Conservation (phyloP, 2,113 vertebrate species). For the Nerophis ophidion region DNA sequence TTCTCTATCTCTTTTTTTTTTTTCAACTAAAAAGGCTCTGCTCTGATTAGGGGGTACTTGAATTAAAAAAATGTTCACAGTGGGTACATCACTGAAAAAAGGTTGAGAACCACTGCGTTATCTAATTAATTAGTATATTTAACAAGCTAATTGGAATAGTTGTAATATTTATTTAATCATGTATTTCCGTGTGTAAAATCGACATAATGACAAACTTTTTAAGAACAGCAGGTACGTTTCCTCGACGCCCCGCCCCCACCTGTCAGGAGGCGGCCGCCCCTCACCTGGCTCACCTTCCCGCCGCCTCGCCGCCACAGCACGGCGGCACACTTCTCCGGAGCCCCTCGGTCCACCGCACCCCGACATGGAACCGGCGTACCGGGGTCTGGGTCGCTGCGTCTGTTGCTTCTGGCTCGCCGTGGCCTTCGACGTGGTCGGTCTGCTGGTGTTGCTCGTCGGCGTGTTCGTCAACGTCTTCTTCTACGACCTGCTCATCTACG, state of each 20-base stretch:
- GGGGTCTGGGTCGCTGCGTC: constrained; percentile 75
- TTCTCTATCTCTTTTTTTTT: too few species aligned
- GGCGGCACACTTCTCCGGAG: not conserved
- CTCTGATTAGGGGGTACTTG: too few species aligned
- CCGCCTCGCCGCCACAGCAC: not conserved
- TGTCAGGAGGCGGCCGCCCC: not conserved
- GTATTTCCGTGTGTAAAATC: too few species aligned
- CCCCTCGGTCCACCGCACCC: rapidly evolving
- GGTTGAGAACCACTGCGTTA: too few species aligned
- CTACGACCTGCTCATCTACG: constrained; percentile 86
- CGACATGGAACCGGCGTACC: constrained; percentile 35
- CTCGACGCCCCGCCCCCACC: constrained; percentile 7
- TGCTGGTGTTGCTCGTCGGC: constrained; percentile 74
- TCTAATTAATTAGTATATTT: too few species aligned
- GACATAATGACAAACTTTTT: too few species aligned
- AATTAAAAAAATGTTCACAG: too few species aligned
- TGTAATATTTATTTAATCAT: too few species aligned
- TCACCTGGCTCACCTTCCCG: constrained; percentile 44
- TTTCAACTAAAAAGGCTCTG: too few species aligned
- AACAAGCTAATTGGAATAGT: too few species aligned
- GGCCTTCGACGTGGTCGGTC: constrained; percentile 76
- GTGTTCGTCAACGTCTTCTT: constrained; percentile 70
- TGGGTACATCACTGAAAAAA: too few species aligned
- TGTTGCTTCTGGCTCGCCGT: constrained; percentile 85
- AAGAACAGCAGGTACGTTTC: too few species aligned